Conservation (phyloP, 2,888 invertebrate species). For the Nesidiocoris tenuis region DNA sequence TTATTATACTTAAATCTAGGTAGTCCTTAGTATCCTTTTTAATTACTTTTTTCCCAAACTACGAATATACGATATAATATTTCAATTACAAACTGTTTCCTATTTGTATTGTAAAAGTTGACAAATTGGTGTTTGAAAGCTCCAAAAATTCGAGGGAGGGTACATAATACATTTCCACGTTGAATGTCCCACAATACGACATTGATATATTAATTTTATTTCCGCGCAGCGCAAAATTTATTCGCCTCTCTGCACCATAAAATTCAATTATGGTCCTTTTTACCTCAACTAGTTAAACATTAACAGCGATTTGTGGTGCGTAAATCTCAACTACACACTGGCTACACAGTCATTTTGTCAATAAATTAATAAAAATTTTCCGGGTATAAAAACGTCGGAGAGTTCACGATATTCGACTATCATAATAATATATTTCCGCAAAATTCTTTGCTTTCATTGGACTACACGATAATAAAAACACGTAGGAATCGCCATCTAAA, state of each 20-base stretch:
- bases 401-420: not conserved
- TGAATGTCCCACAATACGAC: not conserved
- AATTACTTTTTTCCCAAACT: not conserved
- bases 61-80: not conserved
- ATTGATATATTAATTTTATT: not conserved
- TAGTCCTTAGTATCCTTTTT: not conserved
- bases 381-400: not conserved
- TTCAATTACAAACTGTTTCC: slow-evolving; percentile 4
- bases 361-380: not conserved
- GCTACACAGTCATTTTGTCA: not conserved
- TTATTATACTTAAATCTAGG: not conserved
- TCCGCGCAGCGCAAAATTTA: not conserved
- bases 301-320: not conserved
- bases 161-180: not conserved
- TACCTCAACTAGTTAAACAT: not conserved
- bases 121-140: slow-evolving; percentile 37
- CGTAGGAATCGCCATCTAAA: not conserved
- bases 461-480: not conserved
- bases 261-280: slow-evolving; percentile 3
- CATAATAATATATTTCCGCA: not conserved
- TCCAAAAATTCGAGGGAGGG: slow-evolving; percentile 17
- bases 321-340: not conserved
- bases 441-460: not conserved
- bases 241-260: not conserved
- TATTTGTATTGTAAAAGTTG: slow-evolving; percentile 20